Conservation (phyloP, 2,113 vertebrate species). For the Mus spicilegus region DNA sequence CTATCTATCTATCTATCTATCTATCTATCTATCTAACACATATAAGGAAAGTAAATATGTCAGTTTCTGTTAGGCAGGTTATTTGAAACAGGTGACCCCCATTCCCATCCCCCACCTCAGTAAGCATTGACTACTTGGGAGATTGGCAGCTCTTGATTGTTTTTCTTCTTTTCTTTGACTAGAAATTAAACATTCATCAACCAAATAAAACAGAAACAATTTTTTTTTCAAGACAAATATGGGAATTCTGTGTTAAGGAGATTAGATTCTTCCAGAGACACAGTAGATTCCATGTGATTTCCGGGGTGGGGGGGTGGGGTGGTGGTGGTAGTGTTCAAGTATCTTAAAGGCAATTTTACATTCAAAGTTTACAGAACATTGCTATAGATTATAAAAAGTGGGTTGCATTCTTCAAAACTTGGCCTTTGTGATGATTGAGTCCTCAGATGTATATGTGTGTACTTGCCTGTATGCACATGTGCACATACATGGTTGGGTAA, state of each 20-base stretch:
- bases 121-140: not conserved
- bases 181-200: not conserved
- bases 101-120: not conserved
- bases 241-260: not conserved
- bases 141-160: not conserved
- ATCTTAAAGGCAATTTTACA: not conserved
- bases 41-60: not conserved
- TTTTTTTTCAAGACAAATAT: not conserved
- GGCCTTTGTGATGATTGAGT: not conserved
- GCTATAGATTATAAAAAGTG: not conserved
- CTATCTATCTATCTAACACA: not conserved
- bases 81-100: not conserved
- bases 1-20: no score
- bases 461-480: not conserved
- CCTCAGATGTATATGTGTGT: not conserved
- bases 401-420: not conserved
- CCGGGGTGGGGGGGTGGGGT: not conserved
- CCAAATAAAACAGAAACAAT: slow-evolving; percentile 5
- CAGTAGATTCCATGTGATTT: not conserved
- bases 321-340: not conserved
- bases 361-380: not conserved
- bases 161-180: not conserved
- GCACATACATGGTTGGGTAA: not conserved
- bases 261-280: not conserved
- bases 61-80: not conserved